Evolutionary conservation across 2,888 invertebrate genomes (phyloP).

Genomic region (Trichopria drosophilae): DNA sequence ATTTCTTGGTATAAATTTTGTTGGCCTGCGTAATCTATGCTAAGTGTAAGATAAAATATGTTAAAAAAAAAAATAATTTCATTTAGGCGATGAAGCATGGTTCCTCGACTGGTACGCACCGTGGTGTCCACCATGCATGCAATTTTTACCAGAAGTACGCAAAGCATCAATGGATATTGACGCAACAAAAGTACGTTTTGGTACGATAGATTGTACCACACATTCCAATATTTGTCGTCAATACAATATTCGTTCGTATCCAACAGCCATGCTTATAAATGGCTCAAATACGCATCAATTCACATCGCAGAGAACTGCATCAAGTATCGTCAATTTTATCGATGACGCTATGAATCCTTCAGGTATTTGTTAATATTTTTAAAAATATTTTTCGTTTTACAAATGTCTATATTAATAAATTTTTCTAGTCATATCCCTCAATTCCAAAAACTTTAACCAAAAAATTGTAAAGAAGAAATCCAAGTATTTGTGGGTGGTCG

Average conservation of each 20-base stretch:
- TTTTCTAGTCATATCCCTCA: slow-evolving; percentile 63
- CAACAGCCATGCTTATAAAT: slow-evolving; percentile 71
- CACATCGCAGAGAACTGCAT: slow-evolving; percentile 65
- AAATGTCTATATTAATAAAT: slow-evolving; percentile 2
- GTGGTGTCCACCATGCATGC: slow-evolving; percentile 78
- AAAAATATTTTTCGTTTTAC: slow-evolving; percentile 4
- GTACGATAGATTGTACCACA: slow-evolving; percentile 71
- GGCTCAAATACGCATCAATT: slow-evolving; percentile 62
- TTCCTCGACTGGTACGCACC: slow-evolving; percentile 78
- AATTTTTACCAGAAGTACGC: slow-evolving; percentile 69
- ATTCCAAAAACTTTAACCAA: slow-evolving; percentile 61
- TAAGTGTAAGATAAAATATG: slow-evolving; percentile 34
- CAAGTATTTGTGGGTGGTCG: slow-evolving; percentile 68
- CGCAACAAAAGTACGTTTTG: slow-evolving; percentile 62
- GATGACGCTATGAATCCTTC: slow-evolving; percentile 62
- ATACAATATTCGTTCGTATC: slow-evolving; percentile 69
- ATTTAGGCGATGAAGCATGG: slow-evolving; percentile 59
- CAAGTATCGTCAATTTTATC: slow-evolving; percentile 68
- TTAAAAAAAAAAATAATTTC: too few species aligned
- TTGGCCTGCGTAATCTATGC: too few species aligned
- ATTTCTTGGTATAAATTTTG: too few species aligned
- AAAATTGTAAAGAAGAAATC: slow-evolving; percentile 61
- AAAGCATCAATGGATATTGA: slow-evolving; percentile 65
- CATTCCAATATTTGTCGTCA: slow-evolving; percentile 64
- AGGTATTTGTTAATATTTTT: slow-evolving; percentile 50